Evolutionary conservation across 2,797 vertebrate species (phyloP).

Genomic region (Tauraco hartlaubi): DNA sequence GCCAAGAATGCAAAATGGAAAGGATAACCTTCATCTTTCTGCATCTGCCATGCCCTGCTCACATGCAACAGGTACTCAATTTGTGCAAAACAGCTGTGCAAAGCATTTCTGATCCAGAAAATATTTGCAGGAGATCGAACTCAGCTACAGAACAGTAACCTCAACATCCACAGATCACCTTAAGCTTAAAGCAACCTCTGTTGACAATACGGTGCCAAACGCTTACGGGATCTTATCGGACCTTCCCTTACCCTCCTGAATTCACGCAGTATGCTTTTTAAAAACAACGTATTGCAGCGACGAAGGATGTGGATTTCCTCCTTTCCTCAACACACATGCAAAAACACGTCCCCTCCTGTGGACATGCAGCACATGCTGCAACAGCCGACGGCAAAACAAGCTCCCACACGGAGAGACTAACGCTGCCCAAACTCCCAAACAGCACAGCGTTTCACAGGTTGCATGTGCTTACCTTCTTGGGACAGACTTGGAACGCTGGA

Average conservation of each 20-base stretch:
- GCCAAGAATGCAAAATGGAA: conserved; percentile 5
- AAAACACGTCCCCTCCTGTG: not conserved
- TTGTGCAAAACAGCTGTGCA: not conserved
- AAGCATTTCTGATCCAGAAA: not conserved
- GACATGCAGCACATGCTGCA: not conserved
- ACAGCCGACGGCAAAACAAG: not conserved
- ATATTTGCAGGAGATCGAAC: not conserved
- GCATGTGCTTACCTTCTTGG: conserved; percentile 84
- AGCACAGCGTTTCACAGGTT: not conserved
- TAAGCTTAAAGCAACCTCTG: not conserved
- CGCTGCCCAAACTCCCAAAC: not conserved
- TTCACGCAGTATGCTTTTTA: not conserved
- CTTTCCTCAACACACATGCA: not conserved
- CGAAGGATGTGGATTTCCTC: not conserved
- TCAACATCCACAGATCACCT: not conserved
- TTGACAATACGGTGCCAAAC: not conserved
- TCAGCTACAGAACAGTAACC: not conserved
- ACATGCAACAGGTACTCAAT: not conserved
- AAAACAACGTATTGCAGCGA: rapidly evolving
- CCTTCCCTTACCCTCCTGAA: not conserved
- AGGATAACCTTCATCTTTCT: not conserved
- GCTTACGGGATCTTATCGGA: not conserved
- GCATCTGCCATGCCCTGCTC: not conserved
- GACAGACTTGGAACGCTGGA: conserved; percentile 66
- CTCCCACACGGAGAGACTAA: not conserved